Conservation (phyloP, 1,140 invertebrate genomes). For the Sarcophaga bullata region DNA sequence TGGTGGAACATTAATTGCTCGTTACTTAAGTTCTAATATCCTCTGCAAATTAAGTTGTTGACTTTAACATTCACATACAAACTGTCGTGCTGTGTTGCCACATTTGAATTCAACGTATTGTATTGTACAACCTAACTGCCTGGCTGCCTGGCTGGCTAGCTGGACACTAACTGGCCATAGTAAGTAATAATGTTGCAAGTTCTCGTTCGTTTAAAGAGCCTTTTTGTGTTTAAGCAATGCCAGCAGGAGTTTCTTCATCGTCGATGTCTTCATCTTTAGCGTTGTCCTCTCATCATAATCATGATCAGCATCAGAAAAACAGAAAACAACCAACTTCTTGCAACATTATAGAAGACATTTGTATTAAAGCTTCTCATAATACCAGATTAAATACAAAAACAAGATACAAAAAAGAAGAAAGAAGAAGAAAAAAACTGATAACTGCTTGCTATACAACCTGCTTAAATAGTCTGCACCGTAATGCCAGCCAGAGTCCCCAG, state of each 20-base stretch:
- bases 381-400: neutral
- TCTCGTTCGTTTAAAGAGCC: neutral
- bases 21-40: conserved; percentile 66
- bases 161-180: neutral
- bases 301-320: neutral
- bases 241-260: conserved; percentile 25
- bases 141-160: neutral
- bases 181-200: conserved; percentile 9
- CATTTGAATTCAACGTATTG: conserved; percentile 31
- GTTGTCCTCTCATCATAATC: neutral
- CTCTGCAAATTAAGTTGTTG: conserved; percentile 64
- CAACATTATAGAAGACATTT: conserved; percentile 20
- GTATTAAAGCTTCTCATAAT: conserved; percentile 24
- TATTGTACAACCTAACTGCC: neutral
- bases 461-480: neutral
- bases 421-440: neutral
- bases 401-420: neutral
- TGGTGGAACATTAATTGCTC: conserved; percentile 62
- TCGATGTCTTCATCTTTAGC: too few species aligned
- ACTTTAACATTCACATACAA: conserved; percentile 58
- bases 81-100: conserved; percentile 57
- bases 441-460: neutral
- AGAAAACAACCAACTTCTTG: neutral
- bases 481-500: neutral
- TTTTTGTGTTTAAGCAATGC: conserved; percentile 22